These are phyloP conservation scores for Brachionus rubens DNA, from an alignment of 1,140 invertebrate species.

Conservation along the genomic window DNA sequence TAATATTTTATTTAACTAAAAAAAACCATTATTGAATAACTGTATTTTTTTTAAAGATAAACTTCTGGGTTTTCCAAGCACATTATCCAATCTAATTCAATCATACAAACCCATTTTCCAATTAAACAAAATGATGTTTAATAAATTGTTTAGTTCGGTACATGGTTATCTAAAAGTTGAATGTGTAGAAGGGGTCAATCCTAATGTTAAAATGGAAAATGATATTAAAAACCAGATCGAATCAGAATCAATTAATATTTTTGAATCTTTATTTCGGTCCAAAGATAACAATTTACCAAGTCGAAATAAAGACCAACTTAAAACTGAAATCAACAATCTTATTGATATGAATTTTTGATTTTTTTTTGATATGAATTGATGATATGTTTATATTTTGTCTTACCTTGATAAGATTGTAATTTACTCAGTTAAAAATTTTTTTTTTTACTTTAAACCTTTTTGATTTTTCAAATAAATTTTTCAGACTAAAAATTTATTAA, in stretches of 20 bases:
- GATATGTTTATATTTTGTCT: too few species aligned
- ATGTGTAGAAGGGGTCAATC: not conserved
- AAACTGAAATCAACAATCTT: not conserved
- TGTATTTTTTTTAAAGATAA: not conserved
- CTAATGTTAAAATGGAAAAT: not conserved
- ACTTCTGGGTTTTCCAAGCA: slow-evolving; percentile 12
- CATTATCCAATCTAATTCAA: not conserved
- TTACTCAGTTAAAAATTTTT: too few species aligned
- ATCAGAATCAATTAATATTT: not conserved
- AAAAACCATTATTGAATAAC: not conserved
- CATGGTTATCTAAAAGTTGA: not conserved
- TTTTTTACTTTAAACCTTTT: too few species aligned
- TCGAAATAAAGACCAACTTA: not conserved
- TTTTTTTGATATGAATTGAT: too few species aligned
- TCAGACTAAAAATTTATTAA: too few species aligned
- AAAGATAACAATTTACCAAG: too few species aligned
- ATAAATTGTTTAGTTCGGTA: not conserved
- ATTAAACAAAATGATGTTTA: not conserved
- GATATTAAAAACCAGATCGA: not conserved
- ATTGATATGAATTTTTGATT: too few species aligned
- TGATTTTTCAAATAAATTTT: too few species aligned
- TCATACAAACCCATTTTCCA: not conserved
- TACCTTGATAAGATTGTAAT: too few species aligned
- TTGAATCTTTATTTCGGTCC: not conserved
- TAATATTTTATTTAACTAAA: not conserved